Evolutionary conservation across 37 sponge, comb jelly and placozoan species (phyloP).

Genomic region (Amphimedon queenslandica): DNA sequence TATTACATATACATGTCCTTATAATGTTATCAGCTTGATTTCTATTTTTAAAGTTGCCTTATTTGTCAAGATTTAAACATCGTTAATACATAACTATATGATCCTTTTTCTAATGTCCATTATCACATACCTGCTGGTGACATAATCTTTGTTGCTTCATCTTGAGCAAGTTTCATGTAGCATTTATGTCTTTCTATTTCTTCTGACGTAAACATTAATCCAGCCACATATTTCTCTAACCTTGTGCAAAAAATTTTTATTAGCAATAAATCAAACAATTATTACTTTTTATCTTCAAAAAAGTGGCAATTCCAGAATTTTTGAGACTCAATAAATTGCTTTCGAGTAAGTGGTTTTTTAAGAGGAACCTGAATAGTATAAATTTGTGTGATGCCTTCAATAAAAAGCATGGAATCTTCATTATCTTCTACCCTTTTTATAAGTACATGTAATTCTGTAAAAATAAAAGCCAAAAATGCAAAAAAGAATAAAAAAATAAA

Average conservation of each 20-base stretch:
- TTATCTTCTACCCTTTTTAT: not conserved
- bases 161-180: slow-evolving; percentile 70
- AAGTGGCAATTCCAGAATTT: slow-evolving; percentile 74
- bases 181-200: slow-evolving; percentile 35
- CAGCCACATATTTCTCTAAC: slow-evolving; percentile 44
- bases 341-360: slow-evolving; percentile 64
- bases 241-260: slow-evolving; percentile 23
- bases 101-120: too few species aligned
- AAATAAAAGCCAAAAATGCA: not conserved
- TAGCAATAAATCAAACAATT: not conserved
- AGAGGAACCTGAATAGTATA: slow-evolving; percentile 39
- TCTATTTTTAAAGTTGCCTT: too few species aligned
- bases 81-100: too few species aligned
- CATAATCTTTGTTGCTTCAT: slow-evolving; percentile 19
- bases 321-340: slow-evolving; percentile 55
- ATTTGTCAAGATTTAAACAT: too few species aligned
- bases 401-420: not conserved
- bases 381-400: slow-evolving; percentile 31
- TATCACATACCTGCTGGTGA: too few species aligned
- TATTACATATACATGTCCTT: too few species aligned
- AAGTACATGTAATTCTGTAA: not conserved
- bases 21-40: too few species aligned
- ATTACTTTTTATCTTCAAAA: slow-evolving; percentile 79
- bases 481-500: not conserved
- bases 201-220: slow-evolving; percentile 36